Base-by-base conservation (phyloP, 2,888 invertebrate species). In the Eupithecia exiguata region DNA sequence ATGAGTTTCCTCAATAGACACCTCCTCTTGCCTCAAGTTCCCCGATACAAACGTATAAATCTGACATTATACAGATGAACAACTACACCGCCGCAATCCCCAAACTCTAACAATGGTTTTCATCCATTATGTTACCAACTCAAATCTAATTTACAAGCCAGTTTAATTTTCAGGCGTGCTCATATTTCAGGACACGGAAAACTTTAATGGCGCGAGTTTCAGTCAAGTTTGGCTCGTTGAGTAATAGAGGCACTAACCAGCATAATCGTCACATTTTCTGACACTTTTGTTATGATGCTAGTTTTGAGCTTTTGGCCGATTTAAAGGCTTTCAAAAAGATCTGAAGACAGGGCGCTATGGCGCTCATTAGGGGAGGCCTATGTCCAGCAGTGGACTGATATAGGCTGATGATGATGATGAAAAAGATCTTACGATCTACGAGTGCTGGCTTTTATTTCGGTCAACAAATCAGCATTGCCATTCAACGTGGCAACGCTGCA, bases 191-290 rank as follows among this genome's bases (percentile, higher is more conserved):
- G 77, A 73, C 76, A 76, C 70, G 75, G 75, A 76, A 75, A 74
- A 79, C 78, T 79, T 82, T 79, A 79, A 81, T 76, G 67, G 76
- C 36, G 71, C 43, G 71, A 76, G 75, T 75, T 81, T 74, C 30
- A 68, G 38, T 69, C 58, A 69, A 91, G 86, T 91, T 74, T 75
- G 71, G 71, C 58, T 72, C 85, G 91, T 91, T 86, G 87, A 88
- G 88, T 88, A 88, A 90, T 89, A 88, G 89, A 84, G 85, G 81
- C 83, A 85, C 85, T 84, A 83, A 83, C 82, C 80, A 82, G 83
- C 82, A 85, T 87, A 87, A 91, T 90, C 87, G 85, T 83, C n/a
- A 86, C 85, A 86, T 86, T 88, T 87, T 86, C 85, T 85, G 83
- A 84, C 83, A 84, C 85, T 86, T 87, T 85, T 86, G 83, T 86